Evolutionary conservation across 2,888 invertebrate genomes (phyloP).

Genomic region (Galerucella nymphaeae): DNA sequence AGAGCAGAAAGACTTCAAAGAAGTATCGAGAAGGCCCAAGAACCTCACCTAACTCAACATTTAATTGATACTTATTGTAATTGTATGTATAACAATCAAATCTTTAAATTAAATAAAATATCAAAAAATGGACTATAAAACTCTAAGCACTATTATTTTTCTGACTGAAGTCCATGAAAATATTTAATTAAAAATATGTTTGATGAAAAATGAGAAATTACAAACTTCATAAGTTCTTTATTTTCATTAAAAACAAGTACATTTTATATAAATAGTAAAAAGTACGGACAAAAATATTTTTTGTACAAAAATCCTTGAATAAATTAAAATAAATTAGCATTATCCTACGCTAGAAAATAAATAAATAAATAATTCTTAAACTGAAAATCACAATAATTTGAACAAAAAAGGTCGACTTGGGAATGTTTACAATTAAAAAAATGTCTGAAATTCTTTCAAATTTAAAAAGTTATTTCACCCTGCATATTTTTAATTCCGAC

Average conservation of each 20-base stretch:
- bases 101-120: too few relatives aligned
- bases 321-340: not conserved
- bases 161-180: too few relatives aligned
- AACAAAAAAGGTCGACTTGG: not conserved
- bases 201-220: not conserved
- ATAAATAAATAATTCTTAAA: not conserved
- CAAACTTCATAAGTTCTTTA: constrained; percentile 4
- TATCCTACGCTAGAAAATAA: constrained; percentile 3
- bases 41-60: too few relatives aligned
- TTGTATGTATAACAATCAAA: too few relatives aligned
- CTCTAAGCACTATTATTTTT: too few relatives aligned
- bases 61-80: too few relatives aligned
- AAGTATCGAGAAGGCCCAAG: too few relatives aligned
- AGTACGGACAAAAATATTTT: constrained; percentile 2
- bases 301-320: not conserved
- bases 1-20: too few relatives aligned
- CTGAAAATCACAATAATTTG: constrained; percentile 2
- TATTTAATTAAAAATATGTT: too few relatives aligned
- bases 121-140: too few relatives aligned
- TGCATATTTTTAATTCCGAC: not conserved
- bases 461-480: not conserved
- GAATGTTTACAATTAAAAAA: constrained; percentile 1
- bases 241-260: not conserved
- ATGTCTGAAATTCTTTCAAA: constrained; percentile 4
- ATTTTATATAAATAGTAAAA: constrained; percentile 1